Percentiles rank a stretch among this genome's conserved stretches.
phyloP scores from a whole-genome alignment of 2,797 vertebrate genomes.

The Cheirogaleus major region DNA sequence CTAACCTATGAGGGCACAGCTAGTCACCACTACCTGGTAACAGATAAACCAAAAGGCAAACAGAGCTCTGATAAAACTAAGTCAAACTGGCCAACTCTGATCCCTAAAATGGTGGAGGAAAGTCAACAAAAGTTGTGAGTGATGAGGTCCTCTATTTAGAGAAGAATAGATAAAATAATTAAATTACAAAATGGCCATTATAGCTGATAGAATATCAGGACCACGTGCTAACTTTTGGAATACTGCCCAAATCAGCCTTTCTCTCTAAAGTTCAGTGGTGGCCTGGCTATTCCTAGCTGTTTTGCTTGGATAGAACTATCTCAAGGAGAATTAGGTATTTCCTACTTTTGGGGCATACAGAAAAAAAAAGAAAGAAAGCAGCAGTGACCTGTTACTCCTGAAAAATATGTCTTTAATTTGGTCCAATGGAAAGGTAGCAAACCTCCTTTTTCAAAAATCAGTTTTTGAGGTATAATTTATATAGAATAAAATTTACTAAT shows the following conservation, averaged over 20 bases:
- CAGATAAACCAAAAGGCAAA: neutral
- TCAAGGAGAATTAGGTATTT: neutral
- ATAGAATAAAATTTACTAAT: neutral
- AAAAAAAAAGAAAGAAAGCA: too few species aligned
- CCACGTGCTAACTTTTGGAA: neutral
- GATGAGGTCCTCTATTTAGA: neutral
- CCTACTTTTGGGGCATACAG: neutral
- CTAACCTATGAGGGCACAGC: neutral
- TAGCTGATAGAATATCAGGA: neutral
- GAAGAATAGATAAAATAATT: neutral
- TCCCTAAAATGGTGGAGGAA: neutral
- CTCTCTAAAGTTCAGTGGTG: neutral
- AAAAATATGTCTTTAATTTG: neutral
- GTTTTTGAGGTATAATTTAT: neutral
- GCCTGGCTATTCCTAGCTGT: neutral
- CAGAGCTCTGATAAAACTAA: neutral
- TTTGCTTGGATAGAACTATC: neutral
- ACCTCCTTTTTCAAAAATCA: neutral
- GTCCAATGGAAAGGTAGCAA: neutral
- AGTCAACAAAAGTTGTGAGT: neutral
- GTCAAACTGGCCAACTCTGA: neutral
- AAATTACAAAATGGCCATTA: neutral
- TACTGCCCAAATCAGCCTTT: neutral
- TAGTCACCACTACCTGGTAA: neutral
- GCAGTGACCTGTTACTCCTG: neutral